These are phyloP conservation scores for Petrocephalus schoutedeni DNA, from an alignment of 2,797 vertebrate genomes.

Conservation along the genomic window DNA sequence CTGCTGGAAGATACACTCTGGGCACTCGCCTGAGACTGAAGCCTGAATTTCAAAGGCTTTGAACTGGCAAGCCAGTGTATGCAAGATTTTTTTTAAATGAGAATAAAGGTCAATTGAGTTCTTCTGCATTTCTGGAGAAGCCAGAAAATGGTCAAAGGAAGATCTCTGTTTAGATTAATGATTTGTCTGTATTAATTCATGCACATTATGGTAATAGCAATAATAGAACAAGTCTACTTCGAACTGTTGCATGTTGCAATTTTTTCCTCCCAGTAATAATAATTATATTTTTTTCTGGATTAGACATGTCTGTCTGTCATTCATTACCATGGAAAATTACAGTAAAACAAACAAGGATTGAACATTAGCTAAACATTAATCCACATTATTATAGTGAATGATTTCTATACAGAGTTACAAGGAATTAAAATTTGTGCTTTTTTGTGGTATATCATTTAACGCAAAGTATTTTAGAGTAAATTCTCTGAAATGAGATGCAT, in stretches of 20 bases:
- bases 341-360: background rate
- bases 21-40: slow-evolving; percentile 10
- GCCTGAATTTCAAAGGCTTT: slow-evolving; percentile 1
- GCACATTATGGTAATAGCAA: background rate
- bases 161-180: background rate
- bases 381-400: background rate
- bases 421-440: background rate
- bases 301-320: background rate
- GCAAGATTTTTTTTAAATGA: slow-evolving; percentile 3
- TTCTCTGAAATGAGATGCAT: background rate
- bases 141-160: background rate
- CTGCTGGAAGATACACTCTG: slow-evolving; percentile 19
- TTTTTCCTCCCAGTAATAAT: background rate
- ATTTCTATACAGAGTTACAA: background rate
- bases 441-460: background rate
- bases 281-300: background rate
- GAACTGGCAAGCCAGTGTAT: background rate
- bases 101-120: background rate
- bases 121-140: background rate
- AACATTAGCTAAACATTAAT: background rate
- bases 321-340: background rate
- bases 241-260: background rate
- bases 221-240: background rate
- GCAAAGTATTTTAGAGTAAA: background rate
- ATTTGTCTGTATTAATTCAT: background rate